phyloP scores from a whole-genome alignment of 2,888 invertebrate genomes.

The Amblyteles armatorius region DNA sequence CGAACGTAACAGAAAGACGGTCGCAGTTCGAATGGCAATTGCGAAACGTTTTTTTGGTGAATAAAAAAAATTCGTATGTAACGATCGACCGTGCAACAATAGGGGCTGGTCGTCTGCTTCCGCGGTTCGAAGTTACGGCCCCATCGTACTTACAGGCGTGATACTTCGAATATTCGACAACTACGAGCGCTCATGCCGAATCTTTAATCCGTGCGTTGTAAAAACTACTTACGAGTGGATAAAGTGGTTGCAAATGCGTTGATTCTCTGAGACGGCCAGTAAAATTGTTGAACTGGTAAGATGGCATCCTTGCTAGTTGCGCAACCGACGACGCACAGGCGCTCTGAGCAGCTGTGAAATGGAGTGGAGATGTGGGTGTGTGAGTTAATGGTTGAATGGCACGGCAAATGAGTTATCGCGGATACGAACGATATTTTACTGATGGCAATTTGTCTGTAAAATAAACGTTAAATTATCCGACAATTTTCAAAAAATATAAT shows the following conservation, averaged over 20 bases:
- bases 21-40: neutral
- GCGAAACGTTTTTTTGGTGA: neutral
- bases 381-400: no score
- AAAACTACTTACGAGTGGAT: constrained; percentile 72
- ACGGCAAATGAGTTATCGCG: neutral
- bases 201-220: neutral
- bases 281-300: constrained; percentile 71
- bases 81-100: neutral
- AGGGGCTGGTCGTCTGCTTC: neutral
- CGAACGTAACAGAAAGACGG: neutral
- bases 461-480: no score
- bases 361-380: neutral
- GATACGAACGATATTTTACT: no score
- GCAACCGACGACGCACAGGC: constrained; percentile 53
- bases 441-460: no score
- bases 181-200: neutral
- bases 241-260: constrained; percentile 70
- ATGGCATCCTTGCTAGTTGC: constrained; percentile 73
- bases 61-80: neutral
- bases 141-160: neutral
- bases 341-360: constrained; percentile 17
- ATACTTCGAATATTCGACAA: neutral
- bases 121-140: neutral
- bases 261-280: constrained; percentile 73
- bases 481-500: no score